Evolutionary conservation across 2,113 vertebrate species (phyloP).

Genomic region (Phylloscopus trochilus): DNA sequence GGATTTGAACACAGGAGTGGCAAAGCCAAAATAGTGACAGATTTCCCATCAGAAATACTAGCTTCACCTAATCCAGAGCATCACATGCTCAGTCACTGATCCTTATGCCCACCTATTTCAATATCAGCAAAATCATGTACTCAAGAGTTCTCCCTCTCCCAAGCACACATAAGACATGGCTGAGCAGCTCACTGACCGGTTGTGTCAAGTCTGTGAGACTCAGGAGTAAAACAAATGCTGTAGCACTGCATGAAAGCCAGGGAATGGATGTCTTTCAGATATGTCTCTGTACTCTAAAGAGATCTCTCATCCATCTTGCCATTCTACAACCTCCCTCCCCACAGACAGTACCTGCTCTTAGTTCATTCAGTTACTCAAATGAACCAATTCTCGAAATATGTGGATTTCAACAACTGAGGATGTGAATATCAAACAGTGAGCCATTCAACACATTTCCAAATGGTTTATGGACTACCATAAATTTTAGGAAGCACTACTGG

Average conservation of each 20-base stretch:
- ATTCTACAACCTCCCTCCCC: neutral
- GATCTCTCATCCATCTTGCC: neutral
- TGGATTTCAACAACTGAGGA: neutral
- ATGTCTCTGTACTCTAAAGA: neutral
- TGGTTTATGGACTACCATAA: neutral
- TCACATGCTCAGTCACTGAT: neutral
- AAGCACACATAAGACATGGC: neutral
- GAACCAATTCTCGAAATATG: neutral
- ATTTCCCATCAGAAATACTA: neutral
- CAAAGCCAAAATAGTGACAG: neutral
- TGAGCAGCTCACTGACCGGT: neutral
- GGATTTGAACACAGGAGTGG: neutral
- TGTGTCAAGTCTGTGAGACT: neutral
- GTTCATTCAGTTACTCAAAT: neutral
- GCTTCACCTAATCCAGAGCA: neutral
- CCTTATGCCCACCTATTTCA: neutral
- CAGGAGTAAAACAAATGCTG: neutral
- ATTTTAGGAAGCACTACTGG: neutral
- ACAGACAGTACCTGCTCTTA: neutral
- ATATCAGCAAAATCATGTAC: neutral
- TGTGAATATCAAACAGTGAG: neutral
- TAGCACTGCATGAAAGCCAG: neutral
- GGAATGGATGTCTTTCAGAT: neutral
- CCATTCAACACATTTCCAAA: neutral
- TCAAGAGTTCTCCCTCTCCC: neutral